These are phyloP conservation scores for Anolis sagrei DNA, from an alignment of 2,113 vertebrate genomes.

Conservation along the genomic window DNA sequence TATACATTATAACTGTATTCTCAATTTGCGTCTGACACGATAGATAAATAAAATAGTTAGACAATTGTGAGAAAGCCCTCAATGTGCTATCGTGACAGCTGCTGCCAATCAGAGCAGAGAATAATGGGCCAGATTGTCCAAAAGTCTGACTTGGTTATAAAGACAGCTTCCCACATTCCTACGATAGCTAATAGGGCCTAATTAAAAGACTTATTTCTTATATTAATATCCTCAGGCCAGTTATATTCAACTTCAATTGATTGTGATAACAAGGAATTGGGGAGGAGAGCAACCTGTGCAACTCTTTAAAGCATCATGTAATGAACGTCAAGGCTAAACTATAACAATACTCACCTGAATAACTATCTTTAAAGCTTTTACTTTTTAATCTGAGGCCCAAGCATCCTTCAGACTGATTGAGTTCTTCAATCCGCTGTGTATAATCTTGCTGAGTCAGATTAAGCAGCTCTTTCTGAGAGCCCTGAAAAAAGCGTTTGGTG, in stretches of 20 bases:
- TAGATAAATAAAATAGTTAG: too few relatives aligned
- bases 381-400: constrained; percentile 97
- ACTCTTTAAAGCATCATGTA: background rate
- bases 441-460: constrained; percentile 99
- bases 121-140: background rate
- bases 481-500: constrained; percentile 82
- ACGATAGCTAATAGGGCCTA: too few relatives aligned
- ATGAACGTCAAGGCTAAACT: background rate
- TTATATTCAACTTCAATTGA: too few relatives aligned
- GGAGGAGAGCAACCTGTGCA: background rate
- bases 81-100: background rate
- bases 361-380: constrained; percentile 98
- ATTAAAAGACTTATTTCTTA: too few relatives aligned
- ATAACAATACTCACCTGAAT: constrained; percentile 98
- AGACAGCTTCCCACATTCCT: too few relatives aligned
- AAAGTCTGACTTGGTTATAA: too few relatives aligned
- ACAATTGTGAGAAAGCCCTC: too few relatives aligned
- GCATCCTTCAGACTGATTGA: constrained; percentile 98
- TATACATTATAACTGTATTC: too few relatives aligned
- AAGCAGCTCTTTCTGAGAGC: constrained; percentile 93
- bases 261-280: background rate
- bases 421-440: constrained; percentile 93
- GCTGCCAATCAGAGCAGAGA: background rate
- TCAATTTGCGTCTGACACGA: too few relatives aligned
- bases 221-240: too few relatives aligned